These are phyloP conservation scores for Pseudorectes ferrugineus DNA, from an alignment of 2,113 vertebrate genomes.

Conservation along the genomic window DNA sequence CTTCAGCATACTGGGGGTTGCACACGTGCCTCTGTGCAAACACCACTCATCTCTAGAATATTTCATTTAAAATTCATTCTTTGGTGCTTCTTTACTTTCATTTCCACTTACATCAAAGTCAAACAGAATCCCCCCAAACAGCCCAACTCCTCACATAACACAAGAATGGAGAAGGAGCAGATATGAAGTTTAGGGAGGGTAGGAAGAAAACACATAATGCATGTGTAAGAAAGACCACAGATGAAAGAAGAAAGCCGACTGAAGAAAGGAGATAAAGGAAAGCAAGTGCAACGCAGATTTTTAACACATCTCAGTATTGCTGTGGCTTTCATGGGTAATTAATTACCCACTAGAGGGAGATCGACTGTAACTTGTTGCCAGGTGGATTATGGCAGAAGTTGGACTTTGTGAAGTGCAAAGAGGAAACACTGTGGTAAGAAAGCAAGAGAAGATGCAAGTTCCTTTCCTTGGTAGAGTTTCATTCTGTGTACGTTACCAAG, in stretches of 20 bases:
- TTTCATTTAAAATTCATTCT: neutral
- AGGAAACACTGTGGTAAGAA: neutral
- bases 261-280: neutral
- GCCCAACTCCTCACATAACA: neutral
- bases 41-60: neutral
- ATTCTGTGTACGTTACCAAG: neutral
- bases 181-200: neutral
- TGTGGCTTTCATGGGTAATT: neutral
- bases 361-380: neutral
- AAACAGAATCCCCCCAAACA: neutral
- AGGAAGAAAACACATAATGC: neutral
- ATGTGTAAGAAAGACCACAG: neutral
- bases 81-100: neutral
- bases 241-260: neutral
- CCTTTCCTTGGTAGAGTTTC: neutral
- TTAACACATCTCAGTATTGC: neutral
- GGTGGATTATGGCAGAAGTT: neutral
- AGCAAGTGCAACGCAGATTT: neutral
- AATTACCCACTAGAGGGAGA: conserved; percentile 53
- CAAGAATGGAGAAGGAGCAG: neutral
- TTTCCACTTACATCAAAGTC: neutral
- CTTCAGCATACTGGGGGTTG: neutral
- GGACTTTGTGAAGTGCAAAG: neutral
- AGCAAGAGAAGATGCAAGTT: neutral
- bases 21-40: neutral